phyloP scores from a whole-genome alignment of 1,140 invertebrate genomes.

The Rhagoletis pomonella region DNA sequence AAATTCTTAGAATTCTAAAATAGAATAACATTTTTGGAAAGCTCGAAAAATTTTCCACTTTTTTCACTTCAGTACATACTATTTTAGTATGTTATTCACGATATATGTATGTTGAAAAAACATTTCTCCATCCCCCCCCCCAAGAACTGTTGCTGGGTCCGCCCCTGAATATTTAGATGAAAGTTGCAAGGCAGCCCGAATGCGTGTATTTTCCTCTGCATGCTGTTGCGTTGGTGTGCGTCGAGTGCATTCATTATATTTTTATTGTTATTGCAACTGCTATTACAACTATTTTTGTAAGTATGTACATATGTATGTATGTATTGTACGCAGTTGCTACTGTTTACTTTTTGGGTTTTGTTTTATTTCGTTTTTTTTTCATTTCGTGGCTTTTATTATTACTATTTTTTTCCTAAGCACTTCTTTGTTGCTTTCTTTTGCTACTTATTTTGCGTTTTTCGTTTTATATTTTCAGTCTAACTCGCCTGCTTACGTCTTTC shows the following conservation, averaged over 20 bases:
- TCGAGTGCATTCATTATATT: slow-evolving; percentile 17
- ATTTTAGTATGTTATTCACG: too few relatives aligned
- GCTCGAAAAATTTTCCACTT: too few relatives aligned
- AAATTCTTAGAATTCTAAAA: too few relatives aligned
- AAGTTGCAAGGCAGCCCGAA: too few relatives aligned
- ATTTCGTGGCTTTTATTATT: background rate
- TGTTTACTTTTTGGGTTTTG: background rate
- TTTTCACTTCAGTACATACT: too few relatives aligned
- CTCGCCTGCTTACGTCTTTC: background rate
- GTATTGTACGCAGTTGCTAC: background rate
- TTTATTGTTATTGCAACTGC: slow-evolving; percentile 39
- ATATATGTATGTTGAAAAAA: too few relatives aligned
- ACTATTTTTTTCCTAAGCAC: background rate
- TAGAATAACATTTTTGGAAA: too few relatives aligned
- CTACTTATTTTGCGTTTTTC: background rate
- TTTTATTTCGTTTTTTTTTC: background rate
- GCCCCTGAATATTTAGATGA: too few relatives aligned
- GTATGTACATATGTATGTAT: too few relatives aligned
- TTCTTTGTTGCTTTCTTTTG: background rate
- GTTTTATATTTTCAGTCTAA: background rate
- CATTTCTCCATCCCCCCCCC: too few relatives aligned
- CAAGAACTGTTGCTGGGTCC: too few relatives aligned
- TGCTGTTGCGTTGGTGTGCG: background rate
- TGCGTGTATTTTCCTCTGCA: too few relatives aligned
- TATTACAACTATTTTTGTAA: slow-evolving; percentile 29